A percentile compares a stretch with the other conserved stretches of the same genome.
These are phyloP conservation scores for Hemicentrotus pulcherrimus DNA, from an alignment of 35 echinoderm and acorn worm genomes.

Conservation along the genomic window DNA sequence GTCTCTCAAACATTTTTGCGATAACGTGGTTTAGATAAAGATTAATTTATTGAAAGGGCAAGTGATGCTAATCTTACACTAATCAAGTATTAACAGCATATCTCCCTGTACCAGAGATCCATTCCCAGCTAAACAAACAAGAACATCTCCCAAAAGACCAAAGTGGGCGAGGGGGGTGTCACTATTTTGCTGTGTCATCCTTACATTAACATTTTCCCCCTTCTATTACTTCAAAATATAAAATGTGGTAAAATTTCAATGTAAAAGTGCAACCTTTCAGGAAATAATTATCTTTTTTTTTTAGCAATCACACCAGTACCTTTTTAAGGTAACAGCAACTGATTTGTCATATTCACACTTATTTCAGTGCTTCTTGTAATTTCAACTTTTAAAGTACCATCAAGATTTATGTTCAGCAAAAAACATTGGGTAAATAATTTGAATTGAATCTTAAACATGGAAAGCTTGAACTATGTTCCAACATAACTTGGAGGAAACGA, in stretches of 20 bases:
- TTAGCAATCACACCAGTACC: neutral
- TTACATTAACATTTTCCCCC: neutral
- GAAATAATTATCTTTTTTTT: too few relatives aligned
- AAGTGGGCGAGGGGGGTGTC: neutral
- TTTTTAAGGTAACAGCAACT: neutral
- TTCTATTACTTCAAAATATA: too few relatives aligned
- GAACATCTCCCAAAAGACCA: neutral
- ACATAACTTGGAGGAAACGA: neutral
- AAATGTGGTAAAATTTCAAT: too few relatives aligned
- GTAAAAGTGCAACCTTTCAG: too few relatives aligned
- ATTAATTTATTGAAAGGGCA: neutral
- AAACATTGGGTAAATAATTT: too few relatives aligned
- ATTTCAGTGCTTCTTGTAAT: neutral
- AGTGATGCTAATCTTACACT: neutral
- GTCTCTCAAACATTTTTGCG: neutral
- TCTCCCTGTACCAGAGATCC: neutral
- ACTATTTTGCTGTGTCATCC: neutral
- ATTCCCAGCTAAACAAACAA: neutral
- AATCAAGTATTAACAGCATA: neutral
- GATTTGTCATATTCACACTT: neutral
- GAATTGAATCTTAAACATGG: too few relatives aligned
- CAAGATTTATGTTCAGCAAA: too few relatives aligned
- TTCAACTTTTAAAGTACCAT: too few relatives aligned
- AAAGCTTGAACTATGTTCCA: too few relatives aligned
- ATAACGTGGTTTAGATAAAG: neutral